Evolutionary conservation across 2,797 vertebrate genomes (phyloP), one percentile per base, ranked within the genome.

Genomic region (Syndactyla subalaris): DNA sequence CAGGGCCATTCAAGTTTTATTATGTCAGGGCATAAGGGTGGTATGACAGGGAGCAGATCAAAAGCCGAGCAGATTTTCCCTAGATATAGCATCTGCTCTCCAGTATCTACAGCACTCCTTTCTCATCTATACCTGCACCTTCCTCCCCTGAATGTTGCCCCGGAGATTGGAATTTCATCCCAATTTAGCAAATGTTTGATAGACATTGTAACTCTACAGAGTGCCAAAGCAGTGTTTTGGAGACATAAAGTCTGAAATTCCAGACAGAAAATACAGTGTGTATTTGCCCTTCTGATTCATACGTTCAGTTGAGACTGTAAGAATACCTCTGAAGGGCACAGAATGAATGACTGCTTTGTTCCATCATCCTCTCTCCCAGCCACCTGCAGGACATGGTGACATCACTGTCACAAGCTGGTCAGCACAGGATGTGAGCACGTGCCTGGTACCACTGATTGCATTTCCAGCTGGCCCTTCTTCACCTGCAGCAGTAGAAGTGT

Each of bases 371-470:
- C 26, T 39, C 30, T 68, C 48, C 36, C 43, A 59, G 34, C 39
- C 85, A 88, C 48, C 88, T 95, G 95, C 79, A 88, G 74, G 48
- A 83, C 67, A 84, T 20, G 54, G 3, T 0, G 2, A 46, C 2
- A 2, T n/a, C 4, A 1, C 9, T 6, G 1, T 22, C 26, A 12
- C 32, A n/a, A 49, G 45, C 52, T 75, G 46, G 36, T 57, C 6
- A 5, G 27, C 32, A 46, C 2, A 2, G 0, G 2, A 32, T 18
- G 54, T 10, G 17, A 51, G 32, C 2, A 1, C 0, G 0, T 34
- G 67, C n/a, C 19, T 45, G 26, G 18, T 38, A 27, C n/a, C 18
- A 8, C 14, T 0, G 0, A 6, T 21, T 68, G 30, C 1, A 19
- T 43, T 57, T 71, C 43, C 43, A 45, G 26, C 32, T 73, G 30